Evolutionary conservation across 2,113 vertebrate species (phyloP).

Genomic region (Spilogale gracilis): DNA sequence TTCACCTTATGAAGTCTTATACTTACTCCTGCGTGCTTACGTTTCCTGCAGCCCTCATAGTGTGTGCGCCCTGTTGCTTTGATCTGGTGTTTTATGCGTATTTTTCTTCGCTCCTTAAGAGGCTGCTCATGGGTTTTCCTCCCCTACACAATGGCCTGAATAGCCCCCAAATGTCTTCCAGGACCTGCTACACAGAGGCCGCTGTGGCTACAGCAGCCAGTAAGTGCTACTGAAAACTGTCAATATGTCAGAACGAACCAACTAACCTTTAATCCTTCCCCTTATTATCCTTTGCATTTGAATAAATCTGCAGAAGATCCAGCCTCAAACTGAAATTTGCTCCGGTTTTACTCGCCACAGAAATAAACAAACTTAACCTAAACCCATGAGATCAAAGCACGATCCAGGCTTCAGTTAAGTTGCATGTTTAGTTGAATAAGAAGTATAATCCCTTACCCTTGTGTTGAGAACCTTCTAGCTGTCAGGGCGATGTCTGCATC

Average conservation of each 20-base stretch:
- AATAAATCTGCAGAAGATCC: slow-evolving; percentile 63
- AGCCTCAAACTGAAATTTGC: slow-evolving; percentile 37
- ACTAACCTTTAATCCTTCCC: slow-evolving; percentile 36
- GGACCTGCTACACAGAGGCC: background rate
- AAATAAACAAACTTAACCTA: slow-evolving; percentile 70
- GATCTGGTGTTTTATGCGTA: background rate
- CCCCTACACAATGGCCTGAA: background rate
- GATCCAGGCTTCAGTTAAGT: slow-evolving; percentile 19
- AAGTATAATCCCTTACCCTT: slow-evolving; percentile 48
- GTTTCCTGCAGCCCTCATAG: background rate
- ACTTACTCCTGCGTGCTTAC: background rate
- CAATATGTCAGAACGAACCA: background rate
- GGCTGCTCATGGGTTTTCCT: background rate
- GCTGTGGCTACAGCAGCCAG: background rate
- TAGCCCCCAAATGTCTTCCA: background rate
- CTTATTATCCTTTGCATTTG: slow-evolving; percentile 31
- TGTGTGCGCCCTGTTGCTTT: background rate
- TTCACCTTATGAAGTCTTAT: background rate
- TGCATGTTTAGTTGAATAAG: slow-evolving; percentile 47
- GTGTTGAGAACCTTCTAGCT: slow-evolving; percentile 44
- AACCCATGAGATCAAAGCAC: slow-evolving; percentile 62
- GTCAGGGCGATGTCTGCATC: background rate
- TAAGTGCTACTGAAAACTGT: slow-evolving; percentile 11
- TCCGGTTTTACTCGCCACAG: slow-evolving; percentile 47
- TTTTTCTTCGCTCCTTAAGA: slow-evolving; percentile 20